Percentiles rank a stretch among this genome's conserved stretches.
phyloP scores from a whole-genome alignment of 2,797 vertebrate genomes.

The Micromesistius poutassou region DNA sequence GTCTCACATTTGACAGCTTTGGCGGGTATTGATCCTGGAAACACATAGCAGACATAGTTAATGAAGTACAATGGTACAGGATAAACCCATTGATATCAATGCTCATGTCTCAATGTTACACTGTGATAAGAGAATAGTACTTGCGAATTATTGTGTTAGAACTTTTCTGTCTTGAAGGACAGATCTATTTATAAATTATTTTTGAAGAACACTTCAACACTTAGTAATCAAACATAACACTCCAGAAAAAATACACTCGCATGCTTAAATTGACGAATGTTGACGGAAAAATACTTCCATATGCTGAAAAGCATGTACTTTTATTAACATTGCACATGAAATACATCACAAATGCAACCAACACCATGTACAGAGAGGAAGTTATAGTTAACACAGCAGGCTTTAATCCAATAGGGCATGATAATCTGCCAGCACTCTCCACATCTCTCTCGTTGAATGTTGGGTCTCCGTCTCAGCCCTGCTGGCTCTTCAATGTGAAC shows the following conservation, averaged over 20 bases:
- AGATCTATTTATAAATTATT: too few relatives aligned
- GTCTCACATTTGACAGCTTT: background rate
- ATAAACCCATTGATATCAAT: background rate
- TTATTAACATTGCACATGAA: background rate
- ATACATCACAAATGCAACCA: background rate
- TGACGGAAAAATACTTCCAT: too few relatives aligned
- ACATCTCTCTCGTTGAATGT: background rate
- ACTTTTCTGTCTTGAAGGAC: too few relatives aligned
- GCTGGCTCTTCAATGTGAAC: too few relatives aligned
- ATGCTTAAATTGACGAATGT: background rate
- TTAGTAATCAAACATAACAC: background rate
- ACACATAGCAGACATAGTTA: background rate
- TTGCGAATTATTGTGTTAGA: too few relatives aligned
- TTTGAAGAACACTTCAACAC: background rate
- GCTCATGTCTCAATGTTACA: background rate
- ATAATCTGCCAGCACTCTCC: background rate
- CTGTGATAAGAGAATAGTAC: too few relatives aligned
- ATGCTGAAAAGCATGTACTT: background rate
- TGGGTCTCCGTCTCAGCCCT: background rate
- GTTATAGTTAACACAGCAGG: background rate
- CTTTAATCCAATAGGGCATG: background rate
- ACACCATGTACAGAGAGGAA: background rate
- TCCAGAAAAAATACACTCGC: background rate
- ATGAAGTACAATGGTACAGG: background rate
- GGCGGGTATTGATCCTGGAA: background rate